Evolutionary conservation across 2,888 invertebrate genomes (phyloP).

Genomic region (Cremastobaeus sp.): DNA sequence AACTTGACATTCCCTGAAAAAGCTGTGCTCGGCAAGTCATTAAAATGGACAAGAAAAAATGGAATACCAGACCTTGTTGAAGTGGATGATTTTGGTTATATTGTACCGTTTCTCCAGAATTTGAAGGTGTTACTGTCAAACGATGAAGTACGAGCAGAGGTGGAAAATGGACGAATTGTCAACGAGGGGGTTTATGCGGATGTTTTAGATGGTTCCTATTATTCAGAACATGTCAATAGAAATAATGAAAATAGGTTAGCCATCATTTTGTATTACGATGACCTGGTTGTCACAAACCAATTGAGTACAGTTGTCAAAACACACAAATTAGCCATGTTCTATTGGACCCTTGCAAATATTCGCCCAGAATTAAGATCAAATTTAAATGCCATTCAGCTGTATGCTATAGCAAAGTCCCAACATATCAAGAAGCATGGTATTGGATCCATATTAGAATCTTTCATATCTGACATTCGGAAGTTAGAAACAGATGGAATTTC

Average conservation of each 20-base stretch:
- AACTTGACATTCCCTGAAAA: constrained; percentile 2
- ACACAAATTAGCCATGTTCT: neutral
- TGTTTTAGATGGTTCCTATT: constrained; percentile 17
- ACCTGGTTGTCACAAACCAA: neutral
- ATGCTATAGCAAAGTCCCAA: neutral
- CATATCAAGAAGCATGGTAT: neutral
- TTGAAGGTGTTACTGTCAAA: constrained; percentile 24
- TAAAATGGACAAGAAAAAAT: constrained; percentile 15
- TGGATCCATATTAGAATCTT: neutral
- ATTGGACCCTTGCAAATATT: neutral
- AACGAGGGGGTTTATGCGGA: neutral
- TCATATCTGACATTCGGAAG: neutral
- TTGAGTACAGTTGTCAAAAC: neutral
- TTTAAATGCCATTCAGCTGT: neutral
- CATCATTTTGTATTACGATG: neutral
- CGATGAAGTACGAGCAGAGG: neutral
- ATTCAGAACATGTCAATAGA: neutral
- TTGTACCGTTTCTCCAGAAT: constrained; percentile 52
- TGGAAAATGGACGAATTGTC: neutral
- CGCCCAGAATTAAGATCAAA: neutral
- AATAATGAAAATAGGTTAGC: neutral
- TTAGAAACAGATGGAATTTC: neutral
- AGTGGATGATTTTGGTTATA: constrained; percentile 40
- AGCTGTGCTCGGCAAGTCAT: neutral
- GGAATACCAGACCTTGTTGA: constrained; percentile 4